Conservation (phyloP, 2,888 invertebrate genomes). For the Drosophila histrio region DNA sequence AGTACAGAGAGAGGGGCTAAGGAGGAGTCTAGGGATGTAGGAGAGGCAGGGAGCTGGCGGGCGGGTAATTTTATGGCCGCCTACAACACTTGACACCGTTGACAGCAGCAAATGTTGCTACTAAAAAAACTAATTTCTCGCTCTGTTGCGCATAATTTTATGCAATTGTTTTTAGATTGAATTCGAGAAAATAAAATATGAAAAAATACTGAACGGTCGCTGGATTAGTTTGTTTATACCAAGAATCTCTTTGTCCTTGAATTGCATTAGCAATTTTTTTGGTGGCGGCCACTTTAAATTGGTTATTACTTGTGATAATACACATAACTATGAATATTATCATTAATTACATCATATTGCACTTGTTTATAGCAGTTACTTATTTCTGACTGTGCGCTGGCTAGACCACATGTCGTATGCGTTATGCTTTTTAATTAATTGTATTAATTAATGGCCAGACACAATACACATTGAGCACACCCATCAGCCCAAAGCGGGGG, state of each 20-base stretch:
- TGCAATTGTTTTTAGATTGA: slow-evolving; percentile 72
- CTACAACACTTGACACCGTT: slow-evolving; percentile 46
- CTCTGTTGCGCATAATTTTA: slow-evolving; percentile 71
- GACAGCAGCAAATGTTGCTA: slow-evolving; percentile 48
- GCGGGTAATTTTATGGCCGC: background rate
- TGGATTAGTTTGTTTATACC: background rate
- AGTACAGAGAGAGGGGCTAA: background rate
- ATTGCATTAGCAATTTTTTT: slow-evolving; percentile 31
- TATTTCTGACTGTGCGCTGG: slow-evolving; percentile 14
- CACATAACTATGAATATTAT: background rate
- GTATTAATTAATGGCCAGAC: slow-evolving; percentile 6
- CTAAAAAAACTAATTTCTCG: slow-evolving; percentile 77
- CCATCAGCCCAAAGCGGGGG: background rate
- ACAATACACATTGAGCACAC: background rate
- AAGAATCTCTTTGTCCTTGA: background rate
- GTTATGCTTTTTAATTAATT: slow-evolving; percentile 14
- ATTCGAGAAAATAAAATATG: slow-evolving; percentile 20
- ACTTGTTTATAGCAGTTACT: slow-evolving; percentile 25
- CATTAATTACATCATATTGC: slow-evolving; percentile 13
- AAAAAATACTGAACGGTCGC: background rate
- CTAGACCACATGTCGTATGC: slow-evolving; percentile 26
- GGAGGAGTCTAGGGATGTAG: background rate
- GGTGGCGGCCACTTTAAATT: background rate
- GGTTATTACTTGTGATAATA: background rate
- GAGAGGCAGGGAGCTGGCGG: background rate